A percentile compares a stretch with the other conserved stretches of the same genome.
Evolutionary conservation across 2,888 invertebrate genomes (phyloP).

Genomic region (Nezara viridula): DNA sequence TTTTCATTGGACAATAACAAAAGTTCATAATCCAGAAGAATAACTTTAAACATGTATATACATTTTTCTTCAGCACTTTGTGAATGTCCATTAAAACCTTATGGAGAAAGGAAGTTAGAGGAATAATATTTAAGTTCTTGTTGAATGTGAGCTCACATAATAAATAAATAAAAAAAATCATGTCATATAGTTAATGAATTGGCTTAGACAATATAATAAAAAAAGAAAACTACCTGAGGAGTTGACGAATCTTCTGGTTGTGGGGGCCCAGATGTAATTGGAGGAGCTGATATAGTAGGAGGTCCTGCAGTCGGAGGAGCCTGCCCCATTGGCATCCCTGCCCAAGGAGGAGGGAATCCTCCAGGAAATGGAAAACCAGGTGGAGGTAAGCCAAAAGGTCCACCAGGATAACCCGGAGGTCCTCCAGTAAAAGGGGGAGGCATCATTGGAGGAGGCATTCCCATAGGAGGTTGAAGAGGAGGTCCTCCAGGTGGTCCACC

Average conservation of each 20-base stretch:
- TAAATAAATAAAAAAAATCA: too few relatives aligned
- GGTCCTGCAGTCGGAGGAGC: constrained; percentile 69
- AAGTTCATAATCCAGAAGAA: too few relatives aligned
- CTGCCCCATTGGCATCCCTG: constrained; percentile 68
- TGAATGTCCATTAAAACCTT: too few relatives aligned
- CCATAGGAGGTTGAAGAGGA: constrained; percentile 63
- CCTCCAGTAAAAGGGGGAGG: constrained; percentile 67
- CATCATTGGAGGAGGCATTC: constrained; percentile 67
- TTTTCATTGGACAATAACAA: too few relatives aligned
- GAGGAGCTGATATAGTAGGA: constrained; percentile 67
- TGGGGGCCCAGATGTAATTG: constrained; percentile 67
- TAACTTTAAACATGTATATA: too few relatives aligned
- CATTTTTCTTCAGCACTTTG: too few relatives aligned
- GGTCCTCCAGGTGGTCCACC: constrained; percentile 66
- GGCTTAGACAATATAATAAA: not conserved
- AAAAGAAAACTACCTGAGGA: constrained; percentile 62
- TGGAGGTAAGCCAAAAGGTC: constrained; percentile 80
- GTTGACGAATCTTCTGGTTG: constrained; percentile 69
- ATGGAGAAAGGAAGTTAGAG: too few relatives aligned
- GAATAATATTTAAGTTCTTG: too few relatives aligned
- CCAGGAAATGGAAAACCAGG: constrained; percentile 73
- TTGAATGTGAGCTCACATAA: too few relatives aligned
- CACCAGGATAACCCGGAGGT: constrained; percentile 69
- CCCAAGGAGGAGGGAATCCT: constrained; percentile 67
- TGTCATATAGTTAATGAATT: too few relatives aligned